Evolutionary conservation across 2,797 vertebrate genomes (phyloP), one percentile per base, ranked within the genome.

Genomic region (Sebastes iracundus): DNA sequence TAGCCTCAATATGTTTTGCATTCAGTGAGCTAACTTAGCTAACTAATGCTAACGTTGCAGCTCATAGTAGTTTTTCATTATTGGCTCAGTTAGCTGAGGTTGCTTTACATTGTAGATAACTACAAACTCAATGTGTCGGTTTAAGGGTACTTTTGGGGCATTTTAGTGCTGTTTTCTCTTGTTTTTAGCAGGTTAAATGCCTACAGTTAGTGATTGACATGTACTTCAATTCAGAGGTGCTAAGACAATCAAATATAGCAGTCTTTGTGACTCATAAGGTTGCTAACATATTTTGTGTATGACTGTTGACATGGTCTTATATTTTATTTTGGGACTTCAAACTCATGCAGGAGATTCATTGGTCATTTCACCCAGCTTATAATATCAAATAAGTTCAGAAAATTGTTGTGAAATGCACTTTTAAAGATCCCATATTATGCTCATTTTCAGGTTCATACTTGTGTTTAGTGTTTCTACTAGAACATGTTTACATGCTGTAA

Each of bases 341-440:
- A n/a, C 28, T 33, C 9, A n/a, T 33, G 7, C 33, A 65, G 62
- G 53, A 38, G 22, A 27, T 6, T 13, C 1, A 33, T 25, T 33
- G 3, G 22, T 12, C 11, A 6, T n/a, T 63, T 42, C 4, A 28
- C 23, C 11, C 2, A 35, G 4, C 2, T 0, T n/a, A 16, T n/a
- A 6, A 5, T 2, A 53, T 33, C 7, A 18, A 9, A 69, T 22
- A 62, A 1, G 3, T 32, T 20, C 2, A 69, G 30, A 53, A 42
- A 42, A 4, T 1, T 13, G 7, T n/a, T 0, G 4, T 25, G 33
- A 25, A 64, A 20, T 27, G 7, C 10, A 49, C 12, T 0, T 9
- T 46, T 38, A 35, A n/a, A 38, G 35, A 0, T 38, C 35, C 35
- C 35, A 38, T 38, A 38, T 38, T 6, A 14, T 38, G 13, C 13